Evolutionary conservation across 2,797 vertebrate genomes (phyloP), one percentile per base, ranked within the genome.

Genomic region (Lagorchestes hirsutus): DNA sequence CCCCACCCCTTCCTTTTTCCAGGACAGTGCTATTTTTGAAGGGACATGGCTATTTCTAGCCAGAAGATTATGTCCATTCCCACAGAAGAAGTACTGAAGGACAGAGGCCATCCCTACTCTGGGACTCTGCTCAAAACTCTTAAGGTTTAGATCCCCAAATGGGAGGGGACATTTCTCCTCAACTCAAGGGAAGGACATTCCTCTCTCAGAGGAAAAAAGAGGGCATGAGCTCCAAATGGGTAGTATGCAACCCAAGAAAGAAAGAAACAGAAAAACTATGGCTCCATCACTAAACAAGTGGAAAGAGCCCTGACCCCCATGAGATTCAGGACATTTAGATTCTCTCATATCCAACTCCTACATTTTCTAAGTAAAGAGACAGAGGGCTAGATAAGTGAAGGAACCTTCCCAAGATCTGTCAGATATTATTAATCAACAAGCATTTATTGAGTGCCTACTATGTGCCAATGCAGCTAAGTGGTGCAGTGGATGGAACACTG

Each of bases 1-100:
- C 74, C 74, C 74, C 74, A 87, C 74, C 40, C 74, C 74, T 46
- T 87, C 74, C 74, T 87, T 87, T 87, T 87, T 87, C 74, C 74
- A 87, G 74, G 40, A 50, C 74, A 87, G 9, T 46, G 40, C 74
- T 87, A 87, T 87, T 87, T 87, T 87, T 87, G 74, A 87, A 87
- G 74, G 74, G 74, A 87, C 74, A 50, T 87, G 74, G 74, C 74
- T 87, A 87, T 87, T 87, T 87, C 74, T 50, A 87, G 74, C 22
- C 40, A 27, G 74, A 87, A 87, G 74, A 87, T 46, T 87, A 87
- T 87, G 74, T 87, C 74, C 74, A 87, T 87, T 87, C 74, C 74
- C 74, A 87, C 74, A 87, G 74, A 87, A 87, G 74, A 50, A 22
- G 40, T 87, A 87, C 40, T 87, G 74, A 87, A 87, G 74, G 74